Evolutionary conservation across 2,888 invertebrate species (phyloP), one percentile per base, ranked within the genome.

Genomic region (Slavum lentiscoides): DNA sequence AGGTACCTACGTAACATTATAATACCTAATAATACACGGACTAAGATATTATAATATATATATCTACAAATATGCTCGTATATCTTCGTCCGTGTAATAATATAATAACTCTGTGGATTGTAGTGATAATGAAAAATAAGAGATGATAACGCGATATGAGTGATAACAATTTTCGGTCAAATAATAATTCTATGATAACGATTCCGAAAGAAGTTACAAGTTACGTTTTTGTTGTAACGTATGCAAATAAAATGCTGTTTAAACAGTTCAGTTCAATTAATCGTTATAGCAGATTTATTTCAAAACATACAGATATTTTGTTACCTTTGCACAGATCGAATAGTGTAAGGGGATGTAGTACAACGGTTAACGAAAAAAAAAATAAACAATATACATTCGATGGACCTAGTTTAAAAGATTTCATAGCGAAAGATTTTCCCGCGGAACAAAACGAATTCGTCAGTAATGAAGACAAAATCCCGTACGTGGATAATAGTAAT

Each of bases 341-440:
- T 58, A 39, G 19, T 58, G 62, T 15, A 5, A 70, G 37, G 19
- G 15, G 19, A 62, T 62, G 49, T 77, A 62, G 37, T 39, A 39
- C 69, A 61, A 61, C 11, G 23, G n/a, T 62, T n/a, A 58, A 70
- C 23, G 43, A 75, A 43, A 64, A 70, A 30, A 68, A 76, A 67
- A 74, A 66, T 66, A 77, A 62, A 8, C 11, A 62, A 37, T 7
- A 37, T 55, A 69, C 62, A 61, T 80, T 80, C n/a, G 43, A 82
- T 15, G 82, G 75, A 15, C 82, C 82, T 0, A 62, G 66, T 15
- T 61, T 82, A 53, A 66, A 73, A 76, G 72, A 82, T 64, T 82
- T 82, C 21, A 82, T 82, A 11, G 30, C 68, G 8, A 75, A 82
- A 61, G 39, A 68, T 53, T 30, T 62, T 21, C 62, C 64, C 19